Percentiles rank a stretch among this genome's conserved stretches.
phyloP scores from a whole-genome alignment of 1,140 invertebrate species.

The Drosophila truncata region DNA sequence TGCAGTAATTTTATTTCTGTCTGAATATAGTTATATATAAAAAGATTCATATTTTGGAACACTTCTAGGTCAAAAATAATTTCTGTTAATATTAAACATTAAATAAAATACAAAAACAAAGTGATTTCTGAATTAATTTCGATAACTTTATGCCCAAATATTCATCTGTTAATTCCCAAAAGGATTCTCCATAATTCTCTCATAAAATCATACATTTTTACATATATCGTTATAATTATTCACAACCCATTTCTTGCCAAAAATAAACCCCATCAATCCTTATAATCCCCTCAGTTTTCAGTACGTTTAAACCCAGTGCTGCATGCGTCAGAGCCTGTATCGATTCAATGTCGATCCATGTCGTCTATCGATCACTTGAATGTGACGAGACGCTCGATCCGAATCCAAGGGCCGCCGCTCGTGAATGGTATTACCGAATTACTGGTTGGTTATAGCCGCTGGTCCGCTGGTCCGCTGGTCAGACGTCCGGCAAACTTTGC shows the following conservation, averaged over 20 bases:
- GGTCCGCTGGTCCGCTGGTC: conserved; percentile 23
- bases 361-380: conserved; percentile 42
- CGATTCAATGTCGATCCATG: not conserved
- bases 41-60: too few species aligned
- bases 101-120: too few species aligned
- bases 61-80: too few species aligned
- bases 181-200: not conserved
- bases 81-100: too few species aligned
- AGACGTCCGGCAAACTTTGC: conserved; percentile 25
- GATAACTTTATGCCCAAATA: too few species aligned
- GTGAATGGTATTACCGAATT: not conserved
- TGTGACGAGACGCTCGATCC: conserved; percentile 1
- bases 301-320: not conserved
- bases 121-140: too few species aligned
- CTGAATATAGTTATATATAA: too few species aligned
- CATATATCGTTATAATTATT: not conserved
- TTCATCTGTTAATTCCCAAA: not conserved
- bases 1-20: too few species aligned
- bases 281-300: not conserved
- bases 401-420: conserved; percentile 3
- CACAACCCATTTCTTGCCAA: not conserved
- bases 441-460: not conserved
- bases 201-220: not conserved
- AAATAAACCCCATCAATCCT: not conserved
- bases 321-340: conserved; percentile 19